phyloP scores from a whole-genome alignment of 2,797 vertebrate species.

The Myripristis murdjan region DNA sequence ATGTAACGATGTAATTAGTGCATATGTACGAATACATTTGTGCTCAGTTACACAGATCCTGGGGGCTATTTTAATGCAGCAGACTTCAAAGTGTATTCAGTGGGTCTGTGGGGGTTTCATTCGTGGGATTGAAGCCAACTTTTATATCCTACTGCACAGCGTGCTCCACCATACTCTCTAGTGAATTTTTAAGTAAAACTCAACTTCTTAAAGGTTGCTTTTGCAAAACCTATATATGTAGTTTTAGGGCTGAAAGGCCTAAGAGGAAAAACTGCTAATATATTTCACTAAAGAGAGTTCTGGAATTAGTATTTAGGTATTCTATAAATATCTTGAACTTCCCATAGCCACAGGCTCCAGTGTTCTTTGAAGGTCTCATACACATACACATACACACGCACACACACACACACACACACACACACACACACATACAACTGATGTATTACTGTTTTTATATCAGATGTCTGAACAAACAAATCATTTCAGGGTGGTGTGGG shows the following conservation, averaged over 20 bases:
- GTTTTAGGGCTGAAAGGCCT: conserved; percentile 32
- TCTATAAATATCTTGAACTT: conserved; percentile 6
- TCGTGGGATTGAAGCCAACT: conserved; percentile 43
- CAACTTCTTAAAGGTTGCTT: conserved; percentile 33
- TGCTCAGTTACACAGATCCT: conserved; percentile 61
- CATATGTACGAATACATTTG: conserved; percentile 52
- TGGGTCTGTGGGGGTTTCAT: conserved; percentile 55
- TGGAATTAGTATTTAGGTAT: background rate
- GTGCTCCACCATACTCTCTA: conserved; percentile 47
- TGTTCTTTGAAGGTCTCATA: background rate
- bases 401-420: background rate
- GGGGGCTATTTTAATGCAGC: conserved; percentile 58
- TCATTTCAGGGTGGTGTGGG: too few species aligned
- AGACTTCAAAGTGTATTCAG: conserved; percentile 66
- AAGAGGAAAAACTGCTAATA: conserved; percentile 2
- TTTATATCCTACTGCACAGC: conserved; percentile 38
- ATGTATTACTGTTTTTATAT: too few species aligned
- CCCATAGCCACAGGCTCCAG: too few species aligned
- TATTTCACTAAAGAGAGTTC: conserved; percentile 13
- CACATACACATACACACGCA: background rate
- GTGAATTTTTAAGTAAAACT: conserved; percentile 44
- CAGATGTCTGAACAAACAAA: too few species aligned
- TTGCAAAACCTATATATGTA: conserved; percentile 22
- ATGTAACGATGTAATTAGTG: conserved; percentile 49
- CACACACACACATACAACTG: too few species aligned